Evolutionary conservation across 30 jellyfish, hydroid and myxozoan genomes (phyloP), one percentile per base, ranked within the genome.

Genomic region (Phacellophora camtschatica): DNA sequence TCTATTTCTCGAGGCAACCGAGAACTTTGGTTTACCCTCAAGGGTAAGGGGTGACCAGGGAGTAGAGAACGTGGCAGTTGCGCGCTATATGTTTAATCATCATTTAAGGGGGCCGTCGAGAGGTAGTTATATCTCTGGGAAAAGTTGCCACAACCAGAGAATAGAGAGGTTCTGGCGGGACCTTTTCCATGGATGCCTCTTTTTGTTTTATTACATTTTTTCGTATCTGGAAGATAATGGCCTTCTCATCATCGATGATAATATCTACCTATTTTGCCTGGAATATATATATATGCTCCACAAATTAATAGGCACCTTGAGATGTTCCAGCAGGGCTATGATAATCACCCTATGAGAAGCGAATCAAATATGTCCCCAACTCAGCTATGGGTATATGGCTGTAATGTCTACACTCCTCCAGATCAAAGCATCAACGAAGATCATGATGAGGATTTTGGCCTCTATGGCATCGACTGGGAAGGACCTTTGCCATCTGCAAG

Each of bases 131-230:
- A 76, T 57, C n/a, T 74, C 80, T 31, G 66, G 88, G 22, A 76
- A 76, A 58, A 76, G 88, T 27, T 76, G 88, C 81, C 79, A 58
- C 70, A 76, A 70, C 34, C 84, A 70, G 46, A 42, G 72, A 27
- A 70, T 70, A 11, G 71, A 70, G 30, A 20, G 84, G 50, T 70
- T 70, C 51, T 70, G 84, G 84, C 49, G 84, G 4, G 84, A 70
- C 71, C 70, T 25, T 24, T 70, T 70, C 19, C 49, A 43, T 43
- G 84, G 70, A 2, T 45, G 53, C 35, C 71, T 19, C 29, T 59
- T 65, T 13, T 49, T 65, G 30, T 65, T 11, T 16, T 65, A 65
- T 27, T 65, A 65, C 41, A 45, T 11, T 37, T 59, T 65, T 24
- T 27, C 18, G 13, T 65, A 11, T 27, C 18, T 65, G 30, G 79